These are phyloP conservation scores for Poeciliopsis infans DNA, from an alignment of 2,797 vertebrate species.

Conservation along the genomic window DNA sequence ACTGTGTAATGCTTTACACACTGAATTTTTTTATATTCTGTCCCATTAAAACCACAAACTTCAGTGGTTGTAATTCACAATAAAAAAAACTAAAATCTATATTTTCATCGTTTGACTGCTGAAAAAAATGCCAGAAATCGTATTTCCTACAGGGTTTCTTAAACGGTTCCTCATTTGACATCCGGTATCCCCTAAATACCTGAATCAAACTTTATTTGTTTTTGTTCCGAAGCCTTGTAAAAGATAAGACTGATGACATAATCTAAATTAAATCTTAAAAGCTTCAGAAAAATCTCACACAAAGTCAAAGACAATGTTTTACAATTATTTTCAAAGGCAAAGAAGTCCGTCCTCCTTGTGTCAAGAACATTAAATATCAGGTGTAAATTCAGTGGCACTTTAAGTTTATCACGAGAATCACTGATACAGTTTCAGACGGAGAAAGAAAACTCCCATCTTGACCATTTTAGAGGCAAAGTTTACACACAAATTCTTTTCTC, in stretches of 20 bases:
- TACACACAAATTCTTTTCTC: slow-evolving; percentile 62
- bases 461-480: slow-evolving; percentile 49
- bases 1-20: neutral
- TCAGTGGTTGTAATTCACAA: neutral
- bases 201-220: neutral
- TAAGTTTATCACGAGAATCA: slow-evolving; percentile 37
- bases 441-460: slow-evolving; percentile 49
- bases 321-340: slow-evolving; percentile 14
- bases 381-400: slow-evolving; percentile 32
- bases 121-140: neutral
- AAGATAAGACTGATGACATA: slow-evolving; percentile 5
- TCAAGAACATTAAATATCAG: slow-evolving; percentile 8
- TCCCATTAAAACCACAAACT: neutral
- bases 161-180: neutral
- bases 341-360: slow-evolving; percentile 1
- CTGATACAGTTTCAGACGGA: slow-evolving; percentile 49
- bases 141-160: slow-evolving; percentile 28
- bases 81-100: too few relatives aligned
- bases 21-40: neutral
- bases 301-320: slow-evolving; percentile 11
- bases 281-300: neutral
- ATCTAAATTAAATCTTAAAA: neutral
- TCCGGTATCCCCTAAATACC: neutral
- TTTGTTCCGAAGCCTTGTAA: neutral
- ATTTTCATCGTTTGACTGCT: neutral